Conservation (phyloP, 2,797 vertebrate species). For the Gymnothorax reevesii region DNA sequence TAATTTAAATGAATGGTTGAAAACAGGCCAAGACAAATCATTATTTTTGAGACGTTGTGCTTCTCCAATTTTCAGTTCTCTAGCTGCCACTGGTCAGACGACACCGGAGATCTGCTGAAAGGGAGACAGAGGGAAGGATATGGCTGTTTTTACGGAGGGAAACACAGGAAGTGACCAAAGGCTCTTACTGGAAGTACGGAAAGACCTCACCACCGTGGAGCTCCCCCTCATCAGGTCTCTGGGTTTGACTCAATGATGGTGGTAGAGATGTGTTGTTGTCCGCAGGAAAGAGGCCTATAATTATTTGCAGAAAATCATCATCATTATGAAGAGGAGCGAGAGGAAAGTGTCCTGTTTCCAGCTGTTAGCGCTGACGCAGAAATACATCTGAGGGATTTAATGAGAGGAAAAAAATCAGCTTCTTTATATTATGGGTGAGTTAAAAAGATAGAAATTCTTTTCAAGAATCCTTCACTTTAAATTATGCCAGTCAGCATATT, state of each 20-base stretch:
- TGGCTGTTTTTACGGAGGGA: too few species aligned
- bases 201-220: background rate
- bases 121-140: too few species aligned
- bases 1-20: too few species aligned
- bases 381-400: slow-evolving; percentile 8
- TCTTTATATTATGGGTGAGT: slow-evolving; percentile 1
- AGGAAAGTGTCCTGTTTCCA: background rate
- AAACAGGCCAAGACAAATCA: too few species aligned
- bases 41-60: too few species aligned
- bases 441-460: background rate
- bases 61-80: too few species aligned
- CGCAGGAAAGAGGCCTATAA: background rate
- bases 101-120: too few species aligned
- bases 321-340: background rate
- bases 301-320: background rate
- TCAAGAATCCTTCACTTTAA: background rate
- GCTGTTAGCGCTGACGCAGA: slow-evolving; percentile 4
- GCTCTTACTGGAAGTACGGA: too few species aligned
- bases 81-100: too few species aligned
- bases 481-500: slow-evolving; percentile 19
- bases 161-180: too few species aligned
- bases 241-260: background rate
- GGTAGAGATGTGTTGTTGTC: background rate
- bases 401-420: background rate
- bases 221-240: background rate